A percentile compares a stretch with the other conserved stretches of the same genome.
Evolutionary conservation across 37 sponge, comb jelly and placozoan genomes (phyloP).

Genomic region (Amphimedon queenslandica): DNA sequence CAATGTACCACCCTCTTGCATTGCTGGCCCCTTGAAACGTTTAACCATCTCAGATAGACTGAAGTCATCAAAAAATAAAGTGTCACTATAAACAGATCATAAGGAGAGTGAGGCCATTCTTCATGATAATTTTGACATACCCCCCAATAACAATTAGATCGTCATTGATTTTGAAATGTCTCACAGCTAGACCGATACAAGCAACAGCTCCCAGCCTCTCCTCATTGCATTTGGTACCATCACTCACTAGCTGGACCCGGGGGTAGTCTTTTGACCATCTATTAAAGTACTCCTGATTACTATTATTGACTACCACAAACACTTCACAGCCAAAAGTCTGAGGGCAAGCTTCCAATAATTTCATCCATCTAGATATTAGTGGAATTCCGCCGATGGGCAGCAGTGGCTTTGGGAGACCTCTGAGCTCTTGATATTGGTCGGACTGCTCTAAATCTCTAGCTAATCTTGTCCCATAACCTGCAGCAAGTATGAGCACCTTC

Average conservation of each 20-base stretch:
- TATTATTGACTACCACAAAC: constrained; percentile 56
- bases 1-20: constrained; percentile 20
- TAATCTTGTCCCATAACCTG: constrained; percentile 82
- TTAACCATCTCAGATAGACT: constrained; percentile 8
- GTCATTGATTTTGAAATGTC: constrained; percentile 32
- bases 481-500: constrained; percentile 76
- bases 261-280: constrained; percentile 54
- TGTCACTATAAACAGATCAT: constrained; percentile 42
- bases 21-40: background rate
- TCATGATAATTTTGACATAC: constrained; percentile 20
- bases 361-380: constrained; percentile 64
- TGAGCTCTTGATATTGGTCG: constrained; percentile 25
- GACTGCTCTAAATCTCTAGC: constrained; percentile 36
- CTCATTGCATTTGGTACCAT: constrained; percentile 52
- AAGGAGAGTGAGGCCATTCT: background rate
- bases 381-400: constrained; percentile 66
- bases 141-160: constrained; percentile 68
- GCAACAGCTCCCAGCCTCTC: constrained; percentile 66
- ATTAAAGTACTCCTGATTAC: constrained; percentile 31
- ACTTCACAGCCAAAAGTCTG: constrained; percentile 12
- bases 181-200: constrained; percentile 42
- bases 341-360: constrained; percentile 12
- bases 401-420: constrained; percentile 70
- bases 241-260: constrained; percentile 36
- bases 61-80: constrained; percentile 73